phyloP scores from a whole-genome alignment of 2,113 vertebrate species.

The Gallinago paraguaiae region DNA sequence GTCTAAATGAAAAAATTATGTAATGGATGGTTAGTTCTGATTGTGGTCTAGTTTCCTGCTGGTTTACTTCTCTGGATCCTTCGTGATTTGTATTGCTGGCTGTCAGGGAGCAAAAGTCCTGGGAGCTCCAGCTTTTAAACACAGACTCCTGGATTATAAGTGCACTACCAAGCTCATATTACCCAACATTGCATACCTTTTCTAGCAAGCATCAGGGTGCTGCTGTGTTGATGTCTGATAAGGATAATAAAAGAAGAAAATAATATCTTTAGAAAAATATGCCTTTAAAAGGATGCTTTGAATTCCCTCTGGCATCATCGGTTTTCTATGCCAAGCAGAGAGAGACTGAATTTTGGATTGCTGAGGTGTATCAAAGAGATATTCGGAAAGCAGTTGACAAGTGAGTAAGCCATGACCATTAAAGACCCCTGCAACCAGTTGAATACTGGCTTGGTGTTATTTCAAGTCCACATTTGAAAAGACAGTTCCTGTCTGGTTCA shows the following conservation, averaged over 20 bases:
- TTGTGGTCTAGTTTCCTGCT: neutral
- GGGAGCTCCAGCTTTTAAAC: neutral
- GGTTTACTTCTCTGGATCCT: neutral
- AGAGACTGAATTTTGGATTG: neutral
- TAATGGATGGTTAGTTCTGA: neutral
- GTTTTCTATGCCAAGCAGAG: neutral
- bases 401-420: neutral
- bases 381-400: neutral
- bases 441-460: neutral
- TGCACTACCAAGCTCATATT: fast-evolving
- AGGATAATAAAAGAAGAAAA: neutral
- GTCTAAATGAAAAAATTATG: neutral
- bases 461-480: neutral
- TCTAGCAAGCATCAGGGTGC: neutral
- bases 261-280: neutral
- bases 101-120: neutral
- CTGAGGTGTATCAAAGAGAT: neutral
- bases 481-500: neutral
- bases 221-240: neutral
- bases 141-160: neutral
- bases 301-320: neutral
- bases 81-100: neutral
- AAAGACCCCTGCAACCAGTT: neutral
- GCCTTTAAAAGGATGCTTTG: neutral
- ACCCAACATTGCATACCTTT: neutral